These are phyloP conservation scores for Endomychus coccineus DNA, from an alignment of 2,888 invertebrate species.

Conservation along the genomic window DNA sequence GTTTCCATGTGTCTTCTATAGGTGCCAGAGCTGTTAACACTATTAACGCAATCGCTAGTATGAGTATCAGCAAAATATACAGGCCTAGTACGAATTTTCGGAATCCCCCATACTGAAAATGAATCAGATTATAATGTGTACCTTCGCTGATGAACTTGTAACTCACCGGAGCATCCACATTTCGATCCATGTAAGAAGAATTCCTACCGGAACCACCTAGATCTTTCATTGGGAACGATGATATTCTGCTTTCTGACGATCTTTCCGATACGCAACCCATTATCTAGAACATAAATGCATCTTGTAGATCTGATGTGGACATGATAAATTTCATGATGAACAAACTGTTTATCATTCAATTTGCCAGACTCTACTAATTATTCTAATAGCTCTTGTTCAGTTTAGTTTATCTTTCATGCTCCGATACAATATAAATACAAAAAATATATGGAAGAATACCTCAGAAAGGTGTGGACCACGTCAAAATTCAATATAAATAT, in stretches of 20 bases:
- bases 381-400: too few relatives aligned
- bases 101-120: constrained; percentile 65
- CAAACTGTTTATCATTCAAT: too few relatives aligned
- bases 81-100: constrained; percentile 71
- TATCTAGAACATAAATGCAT: constrained; percentile 64
- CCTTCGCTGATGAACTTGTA: background rate
- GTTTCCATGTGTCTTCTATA: constrained; percentile 55
- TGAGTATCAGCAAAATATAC: constrained; percentile 63
- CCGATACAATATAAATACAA: too few relatives aligned
- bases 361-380: too few relatives aligned
- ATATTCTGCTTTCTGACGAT: constrained; percentile 62
- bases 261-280: constrained; percentile 70
- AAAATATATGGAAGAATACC: too few relatives aligned
- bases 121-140: background rate
- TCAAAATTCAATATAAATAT: too few relatives aligned
- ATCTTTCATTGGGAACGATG: constrained; percentile 82
- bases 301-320: too few relatives aligned
- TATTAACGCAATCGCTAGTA: constrained; percentile 65
- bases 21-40: constrained; percentile 70
- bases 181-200: constrained; percentile 59
- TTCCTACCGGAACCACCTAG: constrained; percentile 57
- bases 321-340: too few relatives aligned
- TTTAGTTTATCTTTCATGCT: too few relatives aligned
- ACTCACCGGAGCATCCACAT: constrained; percentile 72
- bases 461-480: too few relatives aligned